phyloP scores from a whole-genome alignment of 2,888 invertebrate species.

The Elmis aenea region DNA sequence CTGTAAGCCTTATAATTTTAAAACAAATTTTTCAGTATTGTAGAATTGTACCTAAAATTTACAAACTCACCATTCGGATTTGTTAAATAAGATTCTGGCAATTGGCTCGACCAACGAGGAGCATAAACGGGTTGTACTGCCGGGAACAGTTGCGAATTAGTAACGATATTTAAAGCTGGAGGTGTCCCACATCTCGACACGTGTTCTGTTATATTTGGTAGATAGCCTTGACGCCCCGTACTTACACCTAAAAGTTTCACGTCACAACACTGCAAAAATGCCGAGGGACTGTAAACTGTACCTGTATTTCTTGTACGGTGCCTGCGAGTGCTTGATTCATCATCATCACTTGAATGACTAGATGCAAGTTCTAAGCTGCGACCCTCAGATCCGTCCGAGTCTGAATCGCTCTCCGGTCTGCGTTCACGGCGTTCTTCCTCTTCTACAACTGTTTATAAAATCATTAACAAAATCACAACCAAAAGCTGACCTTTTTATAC shows the following conservation, averaged over 20 bases:
- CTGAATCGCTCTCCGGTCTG: slow-evolving; percentile 60
- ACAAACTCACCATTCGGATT: slow-evolving; percentile 46
- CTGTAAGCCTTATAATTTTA: slow-evolving; percentile 1
- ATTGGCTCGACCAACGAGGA: slow-evolving; percentile 63
- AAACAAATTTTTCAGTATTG: not conserved
- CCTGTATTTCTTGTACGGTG: slow-evolving; percentile 37
- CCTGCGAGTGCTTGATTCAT: slow-evolving; percentile 56
- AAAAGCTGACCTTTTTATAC: too few species aligned
- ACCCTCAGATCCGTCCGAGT: slow-evolving; percentile 73
- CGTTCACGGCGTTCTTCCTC: slow-evolving; percentile 37
- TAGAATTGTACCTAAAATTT: too few species aligned
- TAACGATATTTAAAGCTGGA: slow-evolving; percentile 58
- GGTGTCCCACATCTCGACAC: slow-evolving; percentile 51
- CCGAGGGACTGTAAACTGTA: too few species aligned
- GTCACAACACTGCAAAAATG: too few species aligned
- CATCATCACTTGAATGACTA: slow-evolving; percentile 92
- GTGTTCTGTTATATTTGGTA: slow-evolving; percentile 60
- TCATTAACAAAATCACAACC: slow-evolving; percentile 3
- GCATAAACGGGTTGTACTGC: slow-evolving; percentile 58
- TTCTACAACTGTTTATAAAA: slow-evolving; percentile 29
- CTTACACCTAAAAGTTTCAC: slow-evolving; percentile 15
- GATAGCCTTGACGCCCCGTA: slow-evolving; percentile 46
- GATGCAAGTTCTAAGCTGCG: slow-evolving; percentile 87
- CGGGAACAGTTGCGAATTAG: slow-evolving; percentile 65
- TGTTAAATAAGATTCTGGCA: slow-evolving; percentile 60